phyloP scores from a whole-genome alignment of 2,113 vertebrate genomes.

The Myiopsitta monachus region DNA sequence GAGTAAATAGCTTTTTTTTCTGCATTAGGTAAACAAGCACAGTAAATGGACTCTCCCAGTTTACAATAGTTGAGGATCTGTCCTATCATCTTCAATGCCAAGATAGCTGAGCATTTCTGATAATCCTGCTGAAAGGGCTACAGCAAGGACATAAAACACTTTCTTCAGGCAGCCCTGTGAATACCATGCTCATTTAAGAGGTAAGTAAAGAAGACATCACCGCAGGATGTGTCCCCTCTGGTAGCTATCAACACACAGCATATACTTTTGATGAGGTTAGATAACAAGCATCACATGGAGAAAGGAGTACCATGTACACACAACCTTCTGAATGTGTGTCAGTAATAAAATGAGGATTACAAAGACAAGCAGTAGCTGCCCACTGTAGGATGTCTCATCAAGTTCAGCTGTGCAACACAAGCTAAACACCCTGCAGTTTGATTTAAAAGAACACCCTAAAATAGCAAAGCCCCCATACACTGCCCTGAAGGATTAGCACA shows the following conservation, averaged over 20 bases:
- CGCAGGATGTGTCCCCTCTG: background rate
- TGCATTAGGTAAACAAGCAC: background rate
- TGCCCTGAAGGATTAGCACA: slow-evolving; percentile 13
- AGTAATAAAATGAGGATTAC: slow-evolving; percentile 41
- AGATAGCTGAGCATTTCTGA: background rate
- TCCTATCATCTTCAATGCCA: background rate
- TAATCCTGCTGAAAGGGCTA: background rate
- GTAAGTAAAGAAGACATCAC: slow-evolving; percentile 52
- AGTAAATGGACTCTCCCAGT: background rate
- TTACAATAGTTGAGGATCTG: background rate
- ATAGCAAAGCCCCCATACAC: background rate
- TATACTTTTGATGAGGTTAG: slow-evolving; percentile 50
- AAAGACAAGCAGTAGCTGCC: slow-evolving; percentile 43
- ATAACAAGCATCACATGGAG: slow-evolving; percentile 35
- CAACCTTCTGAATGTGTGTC: slow-evolving; percentile 14
- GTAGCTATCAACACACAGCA: slow-evolving; percentile 40
- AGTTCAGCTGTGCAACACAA: background rate
- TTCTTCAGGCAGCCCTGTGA: background rate
- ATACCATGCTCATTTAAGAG: background rate
- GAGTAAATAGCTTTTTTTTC: background rate
- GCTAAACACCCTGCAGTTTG: background rate
- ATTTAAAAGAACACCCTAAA: background rate
- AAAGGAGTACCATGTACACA: background rate
- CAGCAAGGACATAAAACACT: background rate
- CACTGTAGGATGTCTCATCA: slow-evolving; percentile 20